phyloP scores from a whole-genome alignment of 2,888 invertebrate species.

The Drosophila glabriapex region DNA sequence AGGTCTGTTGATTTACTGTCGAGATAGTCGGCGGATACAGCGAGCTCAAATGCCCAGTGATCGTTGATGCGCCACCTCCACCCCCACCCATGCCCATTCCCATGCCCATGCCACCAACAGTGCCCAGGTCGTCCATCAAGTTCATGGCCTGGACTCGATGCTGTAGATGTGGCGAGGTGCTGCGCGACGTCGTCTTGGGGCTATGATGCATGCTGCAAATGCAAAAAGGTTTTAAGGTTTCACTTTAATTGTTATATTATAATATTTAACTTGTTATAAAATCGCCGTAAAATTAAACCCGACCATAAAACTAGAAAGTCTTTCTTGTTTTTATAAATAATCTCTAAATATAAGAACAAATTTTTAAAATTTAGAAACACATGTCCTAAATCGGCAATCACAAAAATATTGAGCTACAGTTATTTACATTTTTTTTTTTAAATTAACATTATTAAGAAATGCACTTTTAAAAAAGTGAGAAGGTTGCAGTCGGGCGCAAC shows the following conservation, averaged over 20 bases:
- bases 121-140: conserved; percentile 83
- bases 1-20: conserved; percentile 83
- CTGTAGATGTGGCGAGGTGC: conserved; percentile 85
- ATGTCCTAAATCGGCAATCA: neutral
- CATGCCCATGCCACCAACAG: conserved; percentile 48
- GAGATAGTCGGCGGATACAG: conserved; percentile 84
- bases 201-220: conserved; percentile 84
- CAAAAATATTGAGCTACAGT: neutral
- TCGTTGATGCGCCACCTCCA: conserved; percentile 74
- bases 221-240: neutral
- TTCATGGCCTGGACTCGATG: conserved; percentile 85
- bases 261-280: too few relatives aligned
- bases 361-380: neutral
- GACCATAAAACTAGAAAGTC: neutral
- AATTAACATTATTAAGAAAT: too few relatives aligned
- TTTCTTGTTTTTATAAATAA: neutral
- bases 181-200: conserved; percentile 85
- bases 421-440: too few relatives aligned
- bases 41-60: conserved; percentile 81
- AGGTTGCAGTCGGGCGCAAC: neutral
- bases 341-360: neutral
- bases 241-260: neutral
- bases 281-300: neutral
- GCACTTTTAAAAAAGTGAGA: too few relatives aligned
- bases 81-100: neutral